Percentiles rank a stretch among this genome's conserved stretches.
These are phyloP conservation scores for Chiloscyllium plagiosum DNA, from an alignment of 2,113 vertebrate species.

Conservation along the genomic window DNA sequence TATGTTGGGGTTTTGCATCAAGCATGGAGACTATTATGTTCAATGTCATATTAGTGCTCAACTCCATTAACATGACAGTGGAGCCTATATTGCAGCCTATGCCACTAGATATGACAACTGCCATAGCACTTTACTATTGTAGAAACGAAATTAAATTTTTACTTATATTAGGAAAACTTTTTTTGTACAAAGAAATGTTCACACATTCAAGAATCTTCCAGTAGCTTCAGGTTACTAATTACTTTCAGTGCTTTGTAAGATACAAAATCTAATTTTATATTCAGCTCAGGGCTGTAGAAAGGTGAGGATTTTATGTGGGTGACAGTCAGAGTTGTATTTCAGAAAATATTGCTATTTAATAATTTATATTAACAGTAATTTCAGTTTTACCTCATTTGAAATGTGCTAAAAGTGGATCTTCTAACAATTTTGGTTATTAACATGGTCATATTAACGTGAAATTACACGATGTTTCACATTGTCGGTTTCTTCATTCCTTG, in stretches of 20 bases:
- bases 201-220: background rate
- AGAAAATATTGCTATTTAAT: conserved; percentile 18
- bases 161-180: background rate
- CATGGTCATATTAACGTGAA: background rate
- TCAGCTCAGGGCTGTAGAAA: background rate
- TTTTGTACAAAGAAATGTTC: conserved; percentile 1
- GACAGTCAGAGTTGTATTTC: conserved; percentile 6
- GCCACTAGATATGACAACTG: too few relatives aligned
- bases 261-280: conserved; percentile 21
- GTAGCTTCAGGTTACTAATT: conserved; percentile 30
- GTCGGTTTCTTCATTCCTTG: background rate
- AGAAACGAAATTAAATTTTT: background rate
- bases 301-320: background rate
- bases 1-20: background rate
- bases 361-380: conserved; percentile 19
- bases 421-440: conserved; percentile 24
- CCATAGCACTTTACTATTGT: background rate
- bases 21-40: background rate
- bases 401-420: background rate
- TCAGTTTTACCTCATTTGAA: background rate
- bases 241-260: background rate
- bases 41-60: background rate
- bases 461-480: background rate
- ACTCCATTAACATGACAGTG: background rate
- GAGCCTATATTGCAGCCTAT: background rate